Percentiles rank a stretch among this genome's conserved stretches.
phyloP scores from a whole-genome alignment of 37 sponge, comb jelly and placozoan species.

The Dysidea cf. avara region DNA sequence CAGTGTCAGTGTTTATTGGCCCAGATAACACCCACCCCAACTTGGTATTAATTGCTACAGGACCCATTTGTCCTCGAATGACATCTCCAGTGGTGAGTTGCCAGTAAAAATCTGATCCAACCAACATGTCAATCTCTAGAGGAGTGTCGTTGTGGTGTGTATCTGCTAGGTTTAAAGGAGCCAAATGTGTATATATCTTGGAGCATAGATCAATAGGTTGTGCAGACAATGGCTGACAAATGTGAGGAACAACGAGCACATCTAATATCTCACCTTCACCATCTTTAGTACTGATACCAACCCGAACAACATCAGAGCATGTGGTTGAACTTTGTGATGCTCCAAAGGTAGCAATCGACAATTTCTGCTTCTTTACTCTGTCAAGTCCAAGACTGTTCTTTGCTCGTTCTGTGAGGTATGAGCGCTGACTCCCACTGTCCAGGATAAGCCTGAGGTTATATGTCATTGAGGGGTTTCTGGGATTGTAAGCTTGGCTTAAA shows the following conservation, averaged over 20 bases:
- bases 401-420: conserved; percentile 31
- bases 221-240: background rate
- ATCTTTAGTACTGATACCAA: background rate
- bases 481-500: background rate
- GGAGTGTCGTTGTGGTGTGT: background rate
- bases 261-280: background rate
- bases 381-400: conserved; percentile 17
- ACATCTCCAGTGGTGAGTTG: background rate
- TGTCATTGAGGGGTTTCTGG: background rate
- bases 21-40: too few relatives aligned
- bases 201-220: background rate
- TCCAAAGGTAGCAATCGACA: background rate
- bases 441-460: conserved; percentile 12
- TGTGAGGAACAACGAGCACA: background rate
- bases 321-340: background rate
- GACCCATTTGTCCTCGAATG: conserved; percentile 9
- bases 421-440: too few relatives aligned
- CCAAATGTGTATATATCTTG: background rate
- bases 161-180: background rate
- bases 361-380: background rate
- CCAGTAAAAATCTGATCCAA: conserved; percentile 6
- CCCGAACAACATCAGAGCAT: background rate
- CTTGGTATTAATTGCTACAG: conserved; percentile 11
- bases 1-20: conserved; percentile 9
- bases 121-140: conserved; percentile 1